Base-by-base conservation (phyloP, 35 echinoderm and acorn worm genomes). In the Acanthaster planci region DNA sequence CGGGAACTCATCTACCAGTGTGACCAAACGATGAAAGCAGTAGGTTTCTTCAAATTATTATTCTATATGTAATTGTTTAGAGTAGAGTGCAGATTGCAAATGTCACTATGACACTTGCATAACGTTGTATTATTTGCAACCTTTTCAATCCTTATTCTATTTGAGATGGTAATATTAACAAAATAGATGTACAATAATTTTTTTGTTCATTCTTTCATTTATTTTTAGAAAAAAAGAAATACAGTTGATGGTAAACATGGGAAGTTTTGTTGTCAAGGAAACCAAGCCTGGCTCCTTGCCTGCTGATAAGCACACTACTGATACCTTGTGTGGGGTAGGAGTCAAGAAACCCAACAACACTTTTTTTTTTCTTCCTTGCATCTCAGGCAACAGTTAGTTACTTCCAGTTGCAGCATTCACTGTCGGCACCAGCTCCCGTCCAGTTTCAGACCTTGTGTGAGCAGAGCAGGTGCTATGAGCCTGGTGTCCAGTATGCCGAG, bases 1-100 rank as follows among this genome's bases (percentile, higher is more conserved):
- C 84, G 92, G 53, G 95, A 98, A 83, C 82, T 93, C 29, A 78
- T 93, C 52, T 88, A 87, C 38, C 89, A 91, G 76, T 93, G 95
- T 67, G 95, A 98, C 77, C 95, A 98, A 86, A 98, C 95, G 17
- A 98, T 98, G 95, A 98, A 93, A 90, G 95, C 95, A 31, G 95
- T 98, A 90, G 89, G 94, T 83, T 12, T 78, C 52, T 34, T 55
- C 14, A 0, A 59, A n/a, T 59, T 59, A 59, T 18, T n/a, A n/a
- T n/a, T n/a, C n/a, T n/a, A n/a, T n/a, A n/a, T n/a, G n/a, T n/a
- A n/a, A n/a, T n/a, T n/a, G n/a, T n/a, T n/a, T n/a, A n/a, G n/a
- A n/a, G n/a, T n/a, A n/a, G n/a, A n/a, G n/a, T n/a, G n/a, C n/a
- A n/a, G n/a, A n/a, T n/a, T n/a, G n/a, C n/a, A n/a, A n/a, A n/a